A percentile compares a stretch with the other conserved stretches of the same genome.
Conservation (phyloP, 2,888 invertebrate species). For the Eustalomyia histrio region DNA sequence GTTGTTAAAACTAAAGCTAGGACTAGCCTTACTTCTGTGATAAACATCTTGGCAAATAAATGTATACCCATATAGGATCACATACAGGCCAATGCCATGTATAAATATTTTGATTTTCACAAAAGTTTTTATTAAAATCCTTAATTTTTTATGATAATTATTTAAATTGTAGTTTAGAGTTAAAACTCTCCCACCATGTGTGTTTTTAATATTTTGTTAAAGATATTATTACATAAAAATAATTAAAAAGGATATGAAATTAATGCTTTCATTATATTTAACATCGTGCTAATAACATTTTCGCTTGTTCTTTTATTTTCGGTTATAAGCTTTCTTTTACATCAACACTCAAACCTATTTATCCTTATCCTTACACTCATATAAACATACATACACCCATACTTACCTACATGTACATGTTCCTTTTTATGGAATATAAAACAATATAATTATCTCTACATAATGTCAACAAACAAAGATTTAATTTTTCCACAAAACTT, state of each 20-base stretch:
- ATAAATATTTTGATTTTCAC: too few relatives aligned
- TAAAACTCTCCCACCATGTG: constrained; percentile 30
- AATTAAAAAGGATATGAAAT: constrained; percentile 65
- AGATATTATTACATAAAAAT: constrained; percentile 64
- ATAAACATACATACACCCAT: constrained; percentile 36
- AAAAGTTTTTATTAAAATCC: too few relatives aligned
- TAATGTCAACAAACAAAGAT: constrained; percentile 65
- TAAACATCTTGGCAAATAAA: too few relatives aligned
- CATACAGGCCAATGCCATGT: too few relatives aligned
- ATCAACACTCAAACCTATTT: constrained; percentile 17
- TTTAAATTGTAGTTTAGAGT: too few relatives aligned
- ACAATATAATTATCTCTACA: constrained; percentile 66
- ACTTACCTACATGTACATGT: constrained; percentile 24
- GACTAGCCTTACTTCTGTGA: too few relatives aligned
- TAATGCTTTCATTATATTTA: constrained; percentile 65
- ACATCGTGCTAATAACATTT: constrained; percentile 51
- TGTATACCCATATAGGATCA: too few relatives aligned
- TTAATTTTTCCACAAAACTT: constrained; percentile 59
- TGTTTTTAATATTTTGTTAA: constrained; percentile 17
- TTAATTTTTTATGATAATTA: too few relatives aligned
- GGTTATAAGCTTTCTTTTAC: constrained; percentile 19
- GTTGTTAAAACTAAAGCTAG: too few relatives aligned
- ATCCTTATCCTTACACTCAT: too few relatives aligned
- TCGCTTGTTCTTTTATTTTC: constrained; percentile 11
- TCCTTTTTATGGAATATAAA: constrained; percentile 48